Percentiles rank a stretch among this genome's conserved stretches.
Conservation (phyloP, 2,888 invertebrate genomes). For the Ephialtes manifestator region DNA sequence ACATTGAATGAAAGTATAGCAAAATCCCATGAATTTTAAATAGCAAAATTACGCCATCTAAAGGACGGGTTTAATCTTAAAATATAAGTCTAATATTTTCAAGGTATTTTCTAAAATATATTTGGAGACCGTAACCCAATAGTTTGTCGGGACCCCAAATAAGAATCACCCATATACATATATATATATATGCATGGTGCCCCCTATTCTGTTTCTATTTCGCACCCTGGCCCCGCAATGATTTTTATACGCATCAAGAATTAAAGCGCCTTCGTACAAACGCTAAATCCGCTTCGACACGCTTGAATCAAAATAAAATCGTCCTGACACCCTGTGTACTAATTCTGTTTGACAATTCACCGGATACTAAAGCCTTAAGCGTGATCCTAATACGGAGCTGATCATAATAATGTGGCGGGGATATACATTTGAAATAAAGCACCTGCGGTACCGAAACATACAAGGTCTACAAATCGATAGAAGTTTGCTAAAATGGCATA, state of each 20-base stretch:
- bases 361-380: neutral
- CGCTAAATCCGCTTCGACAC: slow-evolving; percentile 51
- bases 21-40: too few species aligned
- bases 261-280: slow-evolving; percentile 33
- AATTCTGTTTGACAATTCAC: slow-evolving; percentile 21
- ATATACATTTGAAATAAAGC: neutral
- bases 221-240: neutral
- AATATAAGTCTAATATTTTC: too few species aligned
- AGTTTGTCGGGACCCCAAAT: too few species aligned
- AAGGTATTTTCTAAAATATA: too few species aligned
- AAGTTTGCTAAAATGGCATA: neutral
- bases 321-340: neutral
- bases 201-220: slow-evolving; percentile 21
- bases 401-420: neutral
- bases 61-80: too few species aligned
- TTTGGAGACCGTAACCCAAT: too few species aligned
- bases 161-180: too few species aligned
- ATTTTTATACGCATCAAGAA: slow-evolving; percentile 45
- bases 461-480: neutral
- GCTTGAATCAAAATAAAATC: slow-evolving; percentile 36
- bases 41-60: too few species aligned
- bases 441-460: neutral
- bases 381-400: slow-evolving; percentile 10
- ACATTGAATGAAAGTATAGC: too few species aligned
- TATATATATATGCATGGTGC: neutral